phyloP scores from a whole-genome alignment of 1,140 invertebrate genomes.

The Drosophila sp. region DNA sequence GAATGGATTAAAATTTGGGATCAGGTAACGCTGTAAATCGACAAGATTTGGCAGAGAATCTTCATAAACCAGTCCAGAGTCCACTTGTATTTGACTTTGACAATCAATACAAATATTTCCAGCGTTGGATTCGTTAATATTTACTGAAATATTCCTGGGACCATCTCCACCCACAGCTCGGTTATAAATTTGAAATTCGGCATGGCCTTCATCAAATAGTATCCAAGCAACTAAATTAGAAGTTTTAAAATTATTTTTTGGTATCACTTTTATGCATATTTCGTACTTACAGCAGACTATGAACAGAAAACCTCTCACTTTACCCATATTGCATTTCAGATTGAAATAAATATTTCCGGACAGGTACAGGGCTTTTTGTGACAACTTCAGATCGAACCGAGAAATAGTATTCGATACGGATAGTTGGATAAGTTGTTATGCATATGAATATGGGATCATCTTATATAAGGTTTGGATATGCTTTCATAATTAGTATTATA shows the following conservation, averaged over 20 bases:
- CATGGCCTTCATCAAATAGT: not conserved
- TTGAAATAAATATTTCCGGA: too few relatives aligned
- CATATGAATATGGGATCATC: not conserved
- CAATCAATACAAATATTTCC: slow-evolving; percentile 14
- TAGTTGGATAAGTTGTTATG: too few relatives aligned
- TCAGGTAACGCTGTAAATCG: not conserved
- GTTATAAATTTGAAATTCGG: not conserved
- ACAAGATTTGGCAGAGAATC: not conserved
- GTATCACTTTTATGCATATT: not conserved
- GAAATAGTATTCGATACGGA: too few relatives aligned
- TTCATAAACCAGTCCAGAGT: not conserved
- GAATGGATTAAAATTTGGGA: not conserved
- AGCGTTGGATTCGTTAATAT: not conserved
- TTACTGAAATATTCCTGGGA: not conserved
- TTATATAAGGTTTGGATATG: not conserved
- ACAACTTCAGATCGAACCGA: too few relatives aligned
- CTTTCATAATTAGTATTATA: too few relatives aligned
- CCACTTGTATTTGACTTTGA: not conserved
- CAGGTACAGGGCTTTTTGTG: too few relatives aligned
- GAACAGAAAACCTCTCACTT: too few relatives aligned
- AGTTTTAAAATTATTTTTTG: too few relatives aligned
- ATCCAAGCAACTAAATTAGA: not conserved
- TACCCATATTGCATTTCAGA: too few relatives aligned
- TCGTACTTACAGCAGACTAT: not conserved
- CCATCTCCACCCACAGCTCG: not conserved